Base-by-base conservation (phyloP, 2,888 invertebrate genomes). In the Ornithoptera priamus region DNA sequence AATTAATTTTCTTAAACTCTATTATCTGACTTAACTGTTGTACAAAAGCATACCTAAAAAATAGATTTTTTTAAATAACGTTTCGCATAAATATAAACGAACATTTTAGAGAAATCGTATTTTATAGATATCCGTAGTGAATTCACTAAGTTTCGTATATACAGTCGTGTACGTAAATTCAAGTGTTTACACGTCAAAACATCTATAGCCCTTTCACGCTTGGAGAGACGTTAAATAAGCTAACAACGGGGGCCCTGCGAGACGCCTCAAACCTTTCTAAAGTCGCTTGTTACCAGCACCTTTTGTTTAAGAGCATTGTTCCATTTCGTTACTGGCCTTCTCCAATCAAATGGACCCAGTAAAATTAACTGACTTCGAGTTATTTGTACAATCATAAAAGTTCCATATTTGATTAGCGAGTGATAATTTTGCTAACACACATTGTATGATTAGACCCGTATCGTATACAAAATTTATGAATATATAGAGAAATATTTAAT, bases 211-310 rank as follows among this genome's bases (percentile, higher is more conserved):
- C 83, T 86, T 87, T 85, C 84, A 84, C 82, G 83, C 79, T 82
- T 80, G 82, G 79, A 78, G 81, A 78, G 77, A 81, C 75, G 81
- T 83, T 91, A 89, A 90, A 87, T 84, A 82, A 78, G 78, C 84
- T 87, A 89, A 90, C 86, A 87, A 85, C 81, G 80, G 82, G 30
- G 81, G 80, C 81, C 83, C 81, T 77, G 77, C 78, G 75, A 75
- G 78, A 79, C 76, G 75, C 30, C 46, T 79, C 80, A 78, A 22
- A 82, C 81, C 86, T 90, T 88, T 88, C 88, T 85, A 84, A 83
- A 83, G 79, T 80, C 74, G 77, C 76, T 78, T 75, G 77, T 78
- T 79, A 84, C 77, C 81, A 74, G 75, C 69, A 71, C 56, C 75
- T 75, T 78, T 83, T 84, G 80, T 82, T 69, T 71, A 67, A 71